These are phyloP conservation scores for Akabosia matsudoensis DNA, from an alignment of 1,140 invertebrate species.

Conservation along the genomic window DNA sequence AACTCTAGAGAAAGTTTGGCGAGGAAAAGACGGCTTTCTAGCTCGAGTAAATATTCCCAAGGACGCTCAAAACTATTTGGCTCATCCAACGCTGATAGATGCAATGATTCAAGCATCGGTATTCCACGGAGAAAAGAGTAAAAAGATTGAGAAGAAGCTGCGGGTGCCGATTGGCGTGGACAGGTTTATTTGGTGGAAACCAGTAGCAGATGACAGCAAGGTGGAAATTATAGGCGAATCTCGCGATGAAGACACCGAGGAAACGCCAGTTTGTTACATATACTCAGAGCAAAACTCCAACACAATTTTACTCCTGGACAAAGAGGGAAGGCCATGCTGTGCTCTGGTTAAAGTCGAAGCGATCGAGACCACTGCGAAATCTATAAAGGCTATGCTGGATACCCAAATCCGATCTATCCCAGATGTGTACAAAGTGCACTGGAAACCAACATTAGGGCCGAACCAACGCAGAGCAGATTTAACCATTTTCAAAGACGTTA, in stretches of 20 bases:
- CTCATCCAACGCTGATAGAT: constrained; percentile 30
- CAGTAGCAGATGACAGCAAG: background rate
- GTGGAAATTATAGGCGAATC: background rate
- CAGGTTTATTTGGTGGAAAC: background rate
- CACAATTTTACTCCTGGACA: background rate
- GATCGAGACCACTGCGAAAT: background rate
- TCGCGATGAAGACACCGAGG: background rate
- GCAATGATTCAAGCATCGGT: constrained; percentile 33
- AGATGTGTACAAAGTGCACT: background rate
- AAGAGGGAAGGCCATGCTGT: background rate
- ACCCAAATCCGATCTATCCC: background rate
- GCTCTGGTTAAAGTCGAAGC: background rate
- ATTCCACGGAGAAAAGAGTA: background rate
- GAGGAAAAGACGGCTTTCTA: background rate
- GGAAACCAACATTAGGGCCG: background rate
- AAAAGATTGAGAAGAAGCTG: background rate
- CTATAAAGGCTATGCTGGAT: background rate
- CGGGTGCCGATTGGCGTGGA: background rate
- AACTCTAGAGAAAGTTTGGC: constrained; percentile 15
- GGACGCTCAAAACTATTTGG: constrained; percentile 4
- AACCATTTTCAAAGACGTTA: background rate
- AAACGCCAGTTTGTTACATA: background rate
- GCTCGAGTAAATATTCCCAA: constrained; percentile 5
- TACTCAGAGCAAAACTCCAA: background rate
- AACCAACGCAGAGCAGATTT: background rate